phyloP scores from a whole-genome alignment of 2,888 invertebrate genomes.

The Ochropacha duplaris region DNA sequence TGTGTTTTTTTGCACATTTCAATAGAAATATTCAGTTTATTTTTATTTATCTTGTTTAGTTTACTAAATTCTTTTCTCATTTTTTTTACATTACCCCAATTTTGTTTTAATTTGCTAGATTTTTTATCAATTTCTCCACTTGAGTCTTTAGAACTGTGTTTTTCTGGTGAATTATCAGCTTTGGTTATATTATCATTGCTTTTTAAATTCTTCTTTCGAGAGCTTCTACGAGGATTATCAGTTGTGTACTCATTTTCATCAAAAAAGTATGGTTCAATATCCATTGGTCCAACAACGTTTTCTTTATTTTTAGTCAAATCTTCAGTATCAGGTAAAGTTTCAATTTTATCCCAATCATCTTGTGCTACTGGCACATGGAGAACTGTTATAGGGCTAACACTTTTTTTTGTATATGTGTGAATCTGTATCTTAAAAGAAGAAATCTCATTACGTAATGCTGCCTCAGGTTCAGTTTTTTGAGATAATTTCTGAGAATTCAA shows the following conservation, averaged over 20 bases:
- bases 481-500: constrained; percentile 45
- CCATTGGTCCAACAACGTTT: constrained; percentile 54
- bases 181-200: constrained; percentile 30
- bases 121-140: constrained; percentile 48
- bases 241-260: constrained; percentile 56
- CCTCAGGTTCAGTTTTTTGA: constrained; percentile 34
- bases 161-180: constrained; percentile 35
- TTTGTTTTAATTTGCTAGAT: constrained; percentile 51
- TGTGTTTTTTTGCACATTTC: constrained; percentile 69
- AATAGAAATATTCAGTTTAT: constrained; percentile 74
- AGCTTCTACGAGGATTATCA: constrained; percentile 64
- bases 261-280: constrained; percentile 52
- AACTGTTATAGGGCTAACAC: constrained; percentile 38
- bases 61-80: constrained; percentile 77
- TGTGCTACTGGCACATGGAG: constrained; percentile 49
- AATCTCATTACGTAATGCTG: constrained; percentile 36
- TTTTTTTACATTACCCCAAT: constrained; percentile 71
- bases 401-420: constrained; percentile 46
- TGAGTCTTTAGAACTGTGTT: constrained; percentile 43
- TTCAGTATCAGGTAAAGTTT: constrained; percentile 56
- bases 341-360: constrained; percentile 76
- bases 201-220: constrained; percentile 54
- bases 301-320: constrained; percentile 40
- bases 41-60: constrained; percentile 62
- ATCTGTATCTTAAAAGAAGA: constrained; percentile 57